Base-by-base conservation (phyloP, 2,888 invertebrate genomes). In the Linnaemya tessellans region DNA sequence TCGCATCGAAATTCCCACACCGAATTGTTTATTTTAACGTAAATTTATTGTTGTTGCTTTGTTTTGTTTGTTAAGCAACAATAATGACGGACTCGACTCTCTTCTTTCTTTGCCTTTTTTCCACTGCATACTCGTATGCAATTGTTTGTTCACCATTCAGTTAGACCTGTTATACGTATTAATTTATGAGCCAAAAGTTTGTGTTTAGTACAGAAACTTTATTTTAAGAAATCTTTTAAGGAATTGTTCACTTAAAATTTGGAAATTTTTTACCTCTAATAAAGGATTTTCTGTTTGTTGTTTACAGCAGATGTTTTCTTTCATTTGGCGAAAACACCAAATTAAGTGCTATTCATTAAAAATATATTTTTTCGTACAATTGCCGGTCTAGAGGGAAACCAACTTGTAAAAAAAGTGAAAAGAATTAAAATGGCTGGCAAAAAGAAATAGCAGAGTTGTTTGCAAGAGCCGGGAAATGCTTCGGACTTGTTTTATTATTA, bases 1-100 rank as follows among this genome's bases (percentile, higher is more conserved):
- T 82, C 71, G 43, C 43, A 58, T 71, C 22, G 8, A 67, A 83
- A 78, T 87, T 87, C 87, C 87, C 88, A 87, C 87, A 87, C 79
- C 85, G 41, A 82, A 87, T 86, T 87, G 87, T 87, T 87, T 88
- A 88, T 84, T 87, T 87, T 15, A 30, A 85, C 79, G 85, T 67
- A 65, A 82, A 80, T 82, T 85, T 85, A 80, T 67, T 67, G 67
- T 80, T 77, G 70, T 62, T 51, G 38, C 43, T 35, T 65, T 77
- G 56, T 64, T 75, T 56, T 82, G 85, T 80, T 80, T 85, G 79
- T 85, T 82, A 62, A 85, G 79, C 79, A 82, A 81, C 84, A 78
- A 62, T 74, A 74, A 81, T 75, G 82, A n/a, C n/a, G n/a, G n/a
- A n/a, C n/a, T n/a, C n/a, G n/a, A 80, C 70, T 80, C 49, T 78